Conservation (phyloP, 2,113 vertebrate species). For the Terrapene triunguis region DNA sequence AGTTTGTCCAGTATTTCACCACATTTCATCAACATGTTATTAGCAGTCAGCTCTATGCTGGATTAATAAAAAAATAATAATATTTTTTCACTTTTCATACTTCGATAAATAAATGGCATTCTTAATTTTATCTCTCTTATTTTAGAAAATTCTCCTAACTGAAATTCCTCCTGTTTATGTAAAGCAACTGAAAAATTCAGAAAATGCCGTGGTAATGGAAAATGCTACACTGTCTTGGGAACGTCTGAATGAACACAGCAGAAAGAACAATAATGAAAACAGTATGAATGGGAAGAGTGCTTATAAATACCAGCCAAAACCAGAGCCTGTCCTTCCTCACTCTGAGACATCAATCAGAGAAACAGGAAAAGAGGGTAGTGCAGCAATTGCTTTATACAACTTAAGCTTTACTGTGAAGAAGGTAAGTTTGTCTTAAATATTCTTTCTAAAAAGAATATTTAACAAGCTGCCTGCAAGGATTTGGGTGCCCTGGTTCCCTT, state of each 20-base stretch:
- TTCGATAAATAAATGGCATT: not conserved
- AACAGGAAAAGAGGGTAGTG: not conserved
- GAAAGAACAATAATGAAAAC: not conserved
- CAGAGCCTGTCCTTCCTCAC: rapidly evolving
- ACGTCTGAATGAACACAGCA: not conserved
- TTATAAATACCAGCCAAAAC: not conserved
- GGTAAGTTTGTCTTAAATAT: constrained; percentile 65
- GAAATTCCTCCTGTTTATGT: constrained; percentile 84
- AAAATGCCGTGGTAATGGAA: constrained; percentile 80
- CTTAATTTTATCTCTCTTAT: constrained; percentile 50
- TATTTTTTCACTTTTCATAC: not conserved
- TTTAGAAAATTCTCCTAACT: constrained; percentile 83
- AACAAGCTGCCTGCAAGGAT: not conserved
- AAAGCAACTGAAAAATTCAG: constrained; percentile 62
- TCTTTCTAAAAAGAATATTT: not conserved
- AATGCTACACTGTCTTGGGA: constrained; percentile 85
- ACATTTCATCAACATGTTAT: not conserved
- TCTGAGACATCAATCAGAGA: not conserved
- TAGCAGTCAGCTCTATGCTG: not conserved
- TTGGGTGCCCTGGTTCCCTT: no score
- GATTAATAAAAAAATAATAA: not conserved
- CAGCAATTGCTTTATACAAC: constrained; percentile 68
- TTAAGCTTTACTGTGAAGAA: constrained; percentile 84
- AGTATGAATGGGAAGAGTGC: not conserved
- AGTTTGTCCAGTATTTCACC: no score